phyloP scores from a whole-genome alignment of 2,797 vertebrate genomes.

The Distichodus sexfasciatus region DNA sequence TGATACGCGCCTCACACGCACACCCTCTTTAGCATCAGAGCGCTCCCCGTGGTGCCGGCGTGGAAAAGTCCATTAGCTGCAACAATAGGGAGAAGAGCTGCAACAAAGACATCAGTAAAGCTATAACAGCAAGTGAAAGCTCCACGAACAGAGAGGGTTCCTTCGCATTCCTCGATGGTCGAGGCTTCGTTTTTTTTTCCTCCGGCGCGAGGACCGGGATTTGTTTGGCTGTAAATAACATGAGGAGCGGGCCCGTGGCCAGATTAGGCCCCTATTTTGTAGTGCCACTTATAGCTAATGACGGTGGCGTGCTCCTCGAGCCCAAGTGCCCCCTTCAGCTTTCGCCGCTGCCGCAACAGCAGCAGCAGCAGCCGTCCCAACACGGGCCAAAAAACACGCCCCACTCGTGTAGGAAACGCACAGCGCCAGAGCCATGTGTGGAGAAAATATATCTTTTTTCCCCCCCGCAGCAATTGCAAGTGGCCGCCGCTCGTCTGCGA shows the following conservation, averaged over 20 bases:
- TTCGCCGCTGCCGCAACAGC: too few relatives aligned
- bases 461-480: conserved; percentile 17
- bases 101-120: conserved; percentile 69
- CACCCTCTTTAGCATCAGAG: conserved; percentile 19
- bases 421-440: not conserved
- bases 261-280: conserved; percentile 8
- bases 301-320: conserved; percentile 18
- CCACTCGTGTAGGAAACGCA: not conserved
- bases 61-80: conserved; percentile 47
- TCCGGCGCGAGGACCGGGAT: not conserved
- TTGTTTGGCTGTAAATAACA: conserved; percentile 40
- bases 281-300: conserved; percentile 28
- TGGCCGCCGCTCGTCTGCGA: conserved; percentile 28
- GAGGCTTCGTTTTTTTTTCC: conserved; percentile 2
- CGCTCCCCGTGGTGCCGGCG: conserved; percentile 24
- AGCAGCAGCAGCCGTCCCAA: conserved; percentile 10
- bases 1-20: conserved; percentile 39
- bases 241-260: conserved; percentile 13
- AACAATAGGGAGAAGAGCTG: conserved; percentile 34
- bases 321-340: conserved; percentile 34
- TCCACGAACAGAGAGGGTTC: conserved; percentile 61
- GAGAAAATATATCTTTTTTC: conserved; percentile 13
- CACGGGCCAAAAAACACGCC: conserved; percentile 11
- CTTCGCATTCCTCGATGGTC: conserved; percentile 23
- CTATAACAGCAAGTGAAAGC: conserved; percentile 68